Evolutionary conservation across 2,113 vertebrate species (phyloP), one percentile per base, ranked within the genome.

Genomic region (Lagopus leucura): DNA sequence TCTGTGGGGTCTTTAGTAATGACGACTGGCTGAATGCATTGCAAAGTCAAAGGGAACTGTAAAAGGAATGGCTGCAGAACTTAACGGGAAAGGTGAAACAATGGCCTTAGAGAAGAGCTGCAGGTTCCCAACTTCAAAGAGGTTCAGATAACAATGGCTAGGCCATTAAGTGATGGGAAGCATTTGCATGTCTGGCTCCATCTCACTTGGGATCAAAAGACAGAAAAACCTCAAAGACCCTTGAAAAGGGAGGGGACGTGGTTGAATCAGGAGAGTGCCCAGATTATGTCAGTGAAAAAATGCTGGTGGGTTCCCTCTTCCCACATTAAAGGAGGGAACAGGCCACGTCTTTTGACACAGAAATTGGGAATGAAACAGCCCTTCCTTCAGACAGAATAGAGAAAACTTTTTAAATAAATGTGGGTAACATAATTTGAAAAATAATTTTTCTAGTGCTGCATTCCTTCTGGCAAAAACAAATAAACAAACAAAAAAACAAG

Each of bases 81-180:
- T 92, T 93, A 81, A 84, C 92, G 92, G 88, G 88, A 96, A 93
- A 92, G 90, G 92, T 96, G 90, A 94, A 63, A 95, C 95, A 96
- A 92, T 84, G 70, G 36, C 27, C 47, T 69, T 36, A 90, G 93
- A 92, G 88, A 95, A 95, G 61, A 92, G 20, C 36, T 3, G 81
- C 86, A 95, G 61, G 90, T 94, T 94, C 48, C 38, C 73, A 48
- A 38, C 83, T 94, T 96, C 88, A 96, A 94, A 96, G 70, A 38
- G 67, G 8, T 89, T 86, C 7, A 25, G 63, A 84, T 84, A 95
- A 96, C 90, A 96, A 89, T 90, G 76, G 28, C 64, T 74, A 64
- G 76, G 61, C 47, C 88, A 88, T 65, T 86, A 86, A 94, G 45
- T 14, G 82, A 83, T 88, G 92, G 80, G 90, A 94, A 90, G 28